Base-by-base conservation (phyloP, 2,888 invertebrate genomes). In the Aromia moschata region DNA sequence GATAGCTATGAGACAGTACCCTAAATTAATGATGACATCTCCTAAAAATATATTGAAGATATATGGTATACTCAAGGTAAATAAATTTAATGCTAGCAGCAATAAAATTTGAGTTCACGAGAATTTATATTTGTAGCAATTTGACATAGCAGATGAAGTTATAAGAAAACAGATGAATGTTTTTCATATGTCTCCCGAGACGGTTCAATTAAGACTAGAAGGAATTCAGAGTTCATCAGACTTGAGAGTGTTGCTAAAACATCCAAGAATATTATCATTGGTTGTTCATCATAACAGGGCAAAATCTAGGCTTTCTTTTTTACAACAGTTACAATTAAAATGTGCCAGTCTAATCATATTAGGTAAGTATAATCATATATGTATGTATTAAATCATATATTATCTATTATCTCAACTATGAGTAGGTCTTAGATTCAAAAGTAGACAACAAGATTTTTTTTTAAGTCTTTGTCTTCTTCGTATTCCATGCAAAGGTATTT, bases 1-100 rank as follows among this genome's bases (percentile, higher is more conserved):
- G 55, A 81, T 83, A 10, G 83, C 84, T 25, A 82, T 88, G 30
- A 80, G 76, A 69, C 75, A 74, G 14, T 83, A 85, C 69, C 91
- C 91, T 9, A 87, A 86, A 64, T 83, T 91, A 64, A 76, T 89
- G 45, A 87, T 85, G 79, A 84, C 86, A 49, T 81, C 85, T 45
- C 84, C 85, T 58, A 83, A 83, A 58, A 78, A 86, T 12, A 73
- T 89, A 15, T 64, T 83, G 37, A 80, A 83, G 74, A 86, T 86
- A 16, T 81, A 85, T 56, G 75, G 84, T 40, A 79, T 86, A 61
- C 79, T 91, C 5, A 82, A 77, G 72, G 79, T 78, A 67, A 49
- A n/a, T n/a, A n/a, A n/a, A n/a, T n/a, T n/a, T n/a, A n/a, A n/a
- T n/a, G n/a, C n/a, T n/a, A n/a, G n/a, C n/a, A n/a, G n/a, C n/a